Percentiles rank a stretch among this genome's conserved stretches.
Evolutionary conservation across 1,140 invertebrate genomes (phyloP).

Genomic region (Drosophila sp.): DNA sequence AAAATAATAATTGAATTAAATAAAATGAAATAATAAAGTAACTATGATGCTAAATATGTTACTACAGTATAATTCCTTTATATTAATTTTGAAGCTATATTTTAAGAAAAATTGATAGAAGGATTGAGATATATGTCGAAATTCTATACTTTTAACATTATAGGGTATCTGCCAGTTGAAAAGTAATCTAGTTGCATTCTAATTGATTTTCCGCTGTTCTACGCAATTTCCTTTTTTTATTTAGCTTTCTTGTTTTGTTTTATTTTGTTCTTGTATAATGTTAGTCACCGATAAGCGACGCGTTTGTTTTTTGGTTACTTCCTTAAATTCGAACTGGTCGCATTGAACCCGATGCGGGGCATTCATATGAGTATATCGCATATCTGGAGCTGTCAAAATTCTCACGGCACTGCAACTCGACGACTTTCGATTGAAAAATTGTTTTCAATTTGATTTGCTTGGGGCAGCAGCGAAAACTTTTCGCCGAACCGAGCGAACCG

Average conservation of each 20-base stretch:
- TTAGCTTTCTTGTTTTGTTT: background rate
- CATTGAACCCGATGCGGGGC: slow-evolving; percentile 58
- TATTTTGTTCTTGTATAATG: slow-evolving; percentile 11
- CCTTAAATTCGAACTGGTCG: slow-evolving; percentile 71
- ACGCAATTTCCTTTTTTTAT: slow-evolving; percentile 36
- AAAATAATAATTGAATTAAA: too few relatives aligned
- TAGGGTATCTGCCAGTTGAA: background rate
- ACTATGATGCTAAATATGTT: too few relatives aligned
- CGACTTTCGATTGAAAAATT: slow-evolving; percentile 59
- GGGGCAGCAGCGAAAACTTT: slow-evolving; percentile 53
- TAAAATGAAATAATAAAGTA: too few relatives aligned
- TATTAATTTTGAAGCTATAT: too few relatives aligned
- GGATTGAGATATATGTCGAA: background rate
- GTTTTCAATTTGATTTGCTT: slow-evolving; percentile 41
- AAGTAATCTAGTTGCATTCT: background rate
- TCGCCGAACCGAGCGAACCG: slow-evolving; percentile 55
- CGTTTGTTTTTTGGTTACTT: slow-evolving; percentile 45
- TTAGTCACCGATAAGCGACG: slow-evolving; percentile 53
- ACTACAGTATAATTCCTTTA: too few relatives aligned
- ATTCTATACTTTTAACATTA: background rate
- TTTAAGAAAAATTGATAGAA: too few relatives aligned
- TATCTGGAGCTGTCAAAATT: slow-evolving; percentile 53
- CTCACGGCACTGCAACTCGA: slow-evolving; percentile 64
- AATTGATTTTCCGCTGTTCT: slow-evolving; percentile 35
- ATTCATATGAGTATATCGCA: slow-evolving; percentile 37